Percentiles rank a stretch among this genome's conserved stretches.
Conservation (phyloP, 2,888 invertebrate species). For the Brenthis ino region DNA sequence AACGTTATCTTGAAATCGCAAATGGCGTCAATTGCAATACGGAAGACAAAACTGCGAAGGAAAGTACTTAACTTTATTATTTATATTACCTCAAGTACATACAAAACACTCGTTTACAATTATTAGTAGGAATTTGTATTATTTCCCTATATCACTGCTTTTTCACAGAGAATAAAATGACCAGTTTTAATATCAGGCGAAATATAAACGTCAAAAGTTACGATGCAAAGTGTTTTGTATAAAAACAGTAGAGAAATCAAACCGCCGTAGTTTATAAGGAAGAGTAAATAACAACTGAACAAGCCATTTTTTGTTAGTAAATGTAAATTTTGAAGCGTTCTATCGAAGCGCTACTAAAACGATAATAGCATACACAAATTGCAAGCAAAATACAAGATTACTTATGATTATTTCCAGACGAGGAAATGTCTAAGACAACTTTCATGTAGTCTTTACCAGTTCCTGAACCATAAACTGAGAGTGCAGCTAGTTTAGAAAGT, state of each 20-base stretch:
- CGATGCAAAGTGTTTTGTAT: conserved; percentile 5
- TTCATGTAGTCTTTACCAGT: conserved; percentile 66
- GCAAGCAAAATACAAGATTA: conserved; percentile 19
- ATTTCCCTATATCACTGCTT: neutral
- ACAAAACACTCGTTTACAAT: neutral
- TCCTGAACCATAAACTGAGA: conserved; percentile 75
- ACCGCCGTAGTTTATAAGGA: conserved; percentile 10
- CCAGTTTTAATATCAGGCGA: conserved; percentile 16
- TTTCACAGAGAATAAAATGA: conserved; percentile 12
- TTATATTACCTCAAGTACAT: conserved; percentile 11
- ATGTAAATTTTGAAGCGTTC: conserved; percentile 4
- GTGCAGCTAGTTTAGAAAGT: conserved; percentile 78
- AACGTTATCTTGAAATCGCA: conserved; percentile 9
- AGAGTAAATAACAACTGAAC: conserved; percentile 1
- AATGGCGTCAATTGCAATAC: conserved; percentile 18
- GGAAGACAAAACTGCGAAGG: conserved; percentile 21
- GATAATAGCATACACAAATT: neutral
- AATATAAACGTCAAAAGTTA: conserved; percentile 21
- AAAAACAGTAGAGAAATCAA: conserved; percentile 1
- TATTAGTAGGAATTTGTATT: conserved; percentile 1
- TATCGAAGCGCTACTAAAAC: conserved; percentile 15
- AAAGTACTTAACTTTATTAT: conserved; percentile 13
- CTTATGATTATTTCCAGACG: conserved; percentile 42
- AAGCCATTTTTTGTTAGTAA: conserved; percentile 8
- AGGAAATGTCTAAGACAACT: conserved; percentile 73